phyloP scores from a whole-genome alignment of 2,113 vertebrate genomes.

The Lasiurus cinereus region DNA sequence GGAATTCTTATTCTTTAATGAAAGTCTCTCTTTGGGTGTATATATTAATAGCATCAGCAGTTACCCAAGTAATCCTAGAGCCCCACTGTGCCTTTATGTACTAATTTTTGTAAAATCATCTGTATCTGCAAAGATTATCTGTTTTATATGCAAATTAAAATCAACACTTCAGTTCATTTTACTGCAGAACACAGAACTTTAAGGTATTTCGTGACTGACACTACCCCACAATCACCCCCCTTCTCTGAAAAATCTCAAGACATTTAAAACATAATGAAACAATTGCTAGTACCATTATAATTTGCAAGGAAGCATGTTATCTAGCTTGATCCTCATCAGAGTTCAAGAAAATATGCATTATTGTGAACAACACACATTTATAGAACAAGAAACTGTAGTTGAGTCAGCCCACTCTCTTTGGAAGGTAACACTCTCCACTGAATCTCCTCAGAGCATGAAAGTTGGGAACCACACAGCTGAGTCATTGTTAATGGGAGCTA shows the following conservation, averaged over 20 bases:
- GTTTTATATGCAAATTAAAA: neutral
- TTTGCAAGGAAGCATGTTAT: neutral
- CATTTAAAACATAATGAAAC: neutral
- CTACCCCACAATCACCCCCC: no score
- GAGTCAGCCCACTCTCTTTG: neutral
- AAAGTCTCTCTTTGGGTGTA: neutral
- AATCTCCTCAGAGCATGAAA: neutral
- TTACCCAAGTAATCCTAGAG: neutral
- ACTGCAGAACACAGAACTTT: neutral
- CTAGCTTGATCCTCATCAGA: neutral
- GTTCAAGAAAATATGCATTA: neutral
- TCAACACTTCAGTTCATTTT: neutral
- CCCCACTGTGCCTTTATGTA: neutral
- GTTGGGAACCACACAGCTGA: neutral
- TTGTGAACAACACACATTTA: neutral
- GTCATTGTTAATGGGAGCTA: neutral
- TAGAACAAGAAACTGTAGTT: neutral
- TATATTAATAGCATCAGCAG: neutral
- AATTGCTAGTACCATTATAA: neutral
- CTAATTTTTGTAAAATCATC: slow-evolving; percentile 1
- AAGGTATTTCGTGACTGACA: neutral
- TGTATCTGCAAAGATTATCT: neutral
- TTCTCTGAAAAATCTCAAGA: neutral
- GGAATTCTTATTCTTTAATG: neutral
- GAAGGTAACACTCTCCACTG: neutral